Base-by-base conservation (phyloP, 1,140 invertebrate species). In the Halesus radiatus region DNA sequence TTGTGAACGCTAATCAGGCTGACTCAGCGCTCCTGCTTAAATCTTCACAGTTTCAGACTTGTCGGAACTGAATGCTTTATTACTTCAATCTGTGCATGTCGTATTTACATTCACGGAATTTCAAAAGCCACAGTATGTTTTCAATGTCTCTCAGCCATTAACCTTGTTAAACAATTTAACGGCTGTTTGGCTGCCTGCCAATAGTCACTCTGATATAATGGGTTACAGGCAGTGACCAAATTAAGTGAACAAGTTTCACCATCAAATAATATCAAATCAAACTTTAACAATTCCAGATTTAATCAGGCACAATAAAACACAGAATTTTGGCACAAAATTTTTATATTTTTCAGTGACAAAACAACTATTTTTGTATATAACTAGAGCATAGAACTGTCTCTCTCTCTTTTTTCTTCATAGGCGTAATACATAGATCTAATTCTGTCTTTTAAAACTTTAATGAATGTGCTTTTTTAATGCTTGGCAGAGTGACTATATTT, bases 131-230 rank as follows among this genome's bases (percentile, higher is more conserved):
- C 26, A 45, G 52, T 22, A 22, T 52, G 37, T 72, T 72, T 72
- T 72, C 68, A 72, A 72, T 66, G 62, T 64, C 76, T 77, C 62
- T 66, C 37, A 26, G 22, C 26, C 20, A 53, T 77, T 77, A 77
- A 66, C 76, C 76, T 77, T 76, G 56, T 66, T 50, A 52, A 66
- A 52, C 16, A 16, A 53, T 66, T 66, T 77, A 50, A 66, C 20
- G 26, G 37, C 23, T 77, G 76, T 52, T 77, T 77, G 76, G 76
- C 60, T n/a, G 18, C 7, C 54, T 66, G 18, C 76, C 76, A 77
- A 68, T n/a, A 66, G 37, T 68, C 32, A 52, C 26, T 53, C 16
- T 77, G 76, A 66, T 50, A 53, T 68, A 77, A 77, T 77, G n/a
- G 23, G 5, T 45, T 70, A 45, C 37, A 13, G 58, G 18, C 60